phyloP scores from a whole-genome alignment of 2,113 vertebrate genomes.

The Alectura lathami region DNA sequence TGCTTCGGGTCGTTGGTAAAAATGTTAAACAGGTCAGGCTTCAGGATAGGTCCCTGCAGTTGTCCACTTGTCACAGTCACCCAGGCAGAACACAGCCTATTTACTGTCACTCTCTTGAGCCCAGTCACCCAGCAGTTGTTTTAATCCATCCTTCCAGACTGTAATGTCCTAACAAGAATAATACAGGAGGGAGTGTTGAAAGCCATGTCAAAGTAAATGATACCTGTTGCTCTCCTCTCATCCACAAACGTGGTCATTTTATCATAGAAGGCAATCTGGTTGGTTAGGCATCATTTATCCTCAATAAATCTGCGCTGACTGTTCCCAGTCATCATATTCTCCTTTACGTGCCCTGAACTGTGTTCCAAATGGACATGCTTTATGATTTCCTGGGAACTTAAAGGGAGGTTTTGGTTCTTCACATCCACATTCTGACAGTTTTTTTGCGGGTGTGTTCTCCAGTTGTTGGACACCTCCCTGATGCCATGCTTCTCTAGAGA shows the following conservation, averaged over 20 bases:
- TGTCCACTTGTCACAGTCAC: not conserved
- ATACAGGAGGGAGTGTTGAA: not conserved
- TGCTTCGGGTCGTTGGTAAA: accelerated
- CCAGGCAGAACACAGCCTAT: not conserved
- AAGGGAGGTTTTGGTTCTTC: not conserved
- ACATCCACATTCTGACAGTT: not conserved
- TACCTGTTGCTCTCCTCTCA: not conserved
- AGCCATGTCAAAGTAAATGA: not conserved
- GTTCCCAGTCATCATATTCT: not conserved
- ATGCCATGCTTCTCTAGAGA: not conserved
- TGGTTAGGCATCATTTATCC: not conserved
- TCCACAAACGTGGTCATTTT: not conserved
- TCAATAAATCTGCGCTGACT: not conserved
- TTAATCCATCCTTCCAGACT: not conserved
- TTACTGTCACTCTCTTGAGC: too few species aligned
- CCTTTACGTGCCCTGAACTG: not conserved
- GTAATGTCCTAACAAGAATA: not conserved
- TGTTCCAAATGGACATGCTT: not conserved
- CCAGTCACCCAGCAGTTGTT: not conserved
- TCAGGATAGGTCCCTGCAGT: not conserved
- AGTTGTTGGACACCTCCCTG: not conserved
- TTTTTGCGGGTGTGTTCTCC: not conserved
- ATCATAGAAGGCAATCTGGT: not conserved
- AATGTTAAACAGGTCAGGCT: not conserved
- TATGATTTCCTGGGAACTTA: not conserved